These are phyloP conservation scores for Anticlea derivata DNA, from an alignment of 2,888 invertebrate species.

Conservation along the genomic window DNA sequence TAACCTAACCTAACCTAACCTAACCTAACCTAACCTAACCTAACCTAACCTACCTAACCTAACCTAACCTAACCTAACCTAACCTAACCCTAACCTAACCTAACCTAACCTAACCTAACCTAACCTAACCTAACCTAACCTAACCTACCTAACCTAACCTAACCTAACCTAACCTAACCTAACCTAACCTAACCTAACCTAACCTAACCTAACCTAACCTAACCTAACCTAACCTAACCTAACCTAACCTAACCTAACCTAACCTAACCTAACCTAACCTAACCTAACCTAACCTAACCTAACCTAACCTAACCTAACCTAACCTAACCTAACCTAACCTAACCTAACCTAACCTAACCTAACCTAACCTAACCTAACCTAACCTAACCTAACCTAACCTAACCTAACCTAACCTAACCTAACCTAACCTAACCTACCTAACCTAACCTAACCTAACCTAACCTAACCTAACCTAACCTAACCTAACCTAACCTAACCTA, in stretches of 20 bases:
- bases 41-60: slow-evolving; percentile 35
- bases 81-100: slow-evolving; percentile 33
- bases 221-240: slow-evolving; percentile 28
- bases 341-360: slow-evolving; percentile 25
- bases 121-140: slow-evolving; percentile 26
- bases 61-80: slow-evolving; percentile 36
- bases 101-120: slow-evolving; percentile 33
- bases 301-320: slow-evolving; percentile 26
- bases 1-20: slow-evolving; percentile 34
- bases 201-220: slow-evolving; percentile 26
- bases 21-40: slow-evolving; percentile 37
- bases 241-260: slow-evolving; percentile 30
- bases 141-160: slow-evolving; percentile 27
- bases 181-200: slow-evolving; percentile 28
- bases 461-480: slow-evolving; percentile 40
- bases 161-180: slow-evolving; percentile 28
- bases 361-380: slow-evolving; percentile 25
- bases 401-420: slow-evolving; percentile 23
- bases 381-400: slow-evolving; percentile 20
- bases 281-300: slow-evolving; percentile 25
- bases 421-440: slow-evolving; percentile 27
- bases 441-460: slow-evolving; percentile 31
- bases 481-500: slow-evolving; percentile 41
- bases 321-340: slow-evolving; percentile 27
- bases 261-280: slow-evolving; percentile 30